Base-by-base conservation (phyloP, 2,888 invertebrate species). In the Malacosoma neustria region DNA sequence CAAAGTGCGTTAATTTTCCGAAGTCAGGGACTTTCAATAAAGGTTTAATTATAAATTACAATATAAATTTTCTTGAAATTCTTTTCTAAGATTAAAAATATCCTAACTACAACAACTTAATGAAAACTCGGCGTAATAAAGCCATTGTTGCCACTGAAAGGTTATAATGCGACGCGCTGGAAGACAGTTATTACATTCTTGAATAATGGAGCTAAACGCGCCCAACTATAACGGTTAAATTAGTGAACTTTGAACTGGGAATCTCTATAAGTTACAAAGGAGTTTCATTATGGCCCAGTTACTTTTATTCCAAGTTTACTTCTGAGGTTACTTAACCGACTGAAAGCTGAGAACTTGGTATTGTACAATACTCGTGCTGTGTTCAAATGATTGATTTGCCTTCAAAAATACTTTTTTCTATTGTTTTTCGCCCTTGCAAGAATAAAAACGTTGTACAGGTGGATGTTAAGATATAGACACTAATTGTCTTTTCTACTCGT, bases 171-270 rank as follows among this genome's bases (percentile, higher is more conserved):
- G 22, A 22, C 6, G 5, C 22, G 37, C 43, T 44, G 38, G 40
- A 14, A 46, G 61, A 64, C 57, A 61, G 64, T 59, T 66, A 65
- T 67, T 66, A 64, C 55, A 57, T 65, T 61, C 56, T 55, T 61
- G 62, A 64, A 66, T 67, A 63, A 66, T 64, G 55, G 56, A 54
- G 51, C 42, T 39, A 42, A 54, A 57, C 51, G 61, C 54, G 48
- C 47, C 40, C 46, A 48, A 52, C 49, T 48, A 43, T 56, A 53
- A 54, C 53, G 53, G 48, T 48, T 46, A 34, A 22, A 13, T 29
- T 29, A 29, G 5, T n/a, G 14, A 11, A 40, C 47, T 49, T 22
- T 22, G 22, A 22, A 22, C 22, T 22, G 6, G 22, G 22, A 22
- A 22, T 22, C 34, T 14, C 34, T 11, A 4, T 15, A 34, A 29